A percentile compares a stretch with the other conserved stretches of the same genome.
These are phyloP conservation scores for Malacoctenus gilli DNA, from an alignment of 2,797 vertebrate genomes.

Conservation along the genomic window DNA sequence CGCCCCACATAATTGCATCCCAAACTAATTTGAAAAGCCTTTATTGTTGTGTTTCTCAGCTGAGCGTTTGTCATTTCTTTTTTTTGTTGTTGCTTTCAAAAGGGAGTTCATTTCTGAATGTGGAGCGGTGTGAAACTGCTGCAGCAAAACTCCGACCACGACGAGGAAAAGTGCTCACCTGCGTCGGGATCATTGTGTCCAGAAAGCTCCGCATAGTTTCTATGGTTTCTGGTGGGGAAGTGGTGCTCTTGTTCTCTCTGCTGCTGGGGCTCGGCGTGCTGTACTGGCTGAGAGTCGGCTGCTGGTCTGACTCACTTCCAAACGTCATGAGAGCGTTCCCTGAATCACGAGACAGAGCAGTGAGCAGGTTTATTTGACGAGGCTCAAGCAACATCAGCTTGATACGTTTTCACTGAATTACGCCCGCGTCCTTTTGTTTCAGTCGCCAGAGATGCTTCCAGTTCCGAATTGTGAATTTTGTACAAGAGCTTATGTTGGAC, in stretches of 20 bases:
- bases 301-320: slow-evolving; percentile 84
- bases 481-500: slow-evolving; percentile 24
- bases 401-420: slow-evolving; percentile 21
- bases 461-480: slow-evolving; percentile 34
- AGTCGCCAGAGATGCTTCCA: slow-evolving; percentile 17
- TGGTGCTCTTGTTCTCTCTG: slow-evolving; percentile 73
- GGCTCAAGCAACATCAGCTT: background rate
- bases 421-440: slow-evolving; percentile 26
- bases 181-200: slow-evolving; percentile 85
- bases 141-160: no score
- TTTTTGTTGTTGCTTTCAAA: no score
- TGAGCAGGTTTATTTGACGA: background rate
- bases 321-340: slow-evolving; percentile 90
- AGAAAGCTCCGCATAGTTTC: slow-evolving; percentile 79
- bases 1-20: background rate
- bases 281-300: slow-evolving; percentile 72
- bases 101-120: background rate
- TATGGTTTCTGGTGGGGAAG: slow-evolving; percentile 69
- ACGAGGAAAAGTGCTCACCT: slow-evolving; percentile 79
- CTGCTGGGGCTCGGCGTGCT: slow-evolving; percentile 73
- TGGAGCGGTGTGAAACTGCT: slow-evolving; percentile 3
- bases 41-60: background rate
- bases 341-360: slow-evolving; percentile 62
- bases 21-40: background rate
- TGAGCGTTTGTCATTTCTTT: background rate